phyloP scores from a whole-genome alignment of 2,113 vertebrate genomes.

The Phaethon lepturus region DNA sequence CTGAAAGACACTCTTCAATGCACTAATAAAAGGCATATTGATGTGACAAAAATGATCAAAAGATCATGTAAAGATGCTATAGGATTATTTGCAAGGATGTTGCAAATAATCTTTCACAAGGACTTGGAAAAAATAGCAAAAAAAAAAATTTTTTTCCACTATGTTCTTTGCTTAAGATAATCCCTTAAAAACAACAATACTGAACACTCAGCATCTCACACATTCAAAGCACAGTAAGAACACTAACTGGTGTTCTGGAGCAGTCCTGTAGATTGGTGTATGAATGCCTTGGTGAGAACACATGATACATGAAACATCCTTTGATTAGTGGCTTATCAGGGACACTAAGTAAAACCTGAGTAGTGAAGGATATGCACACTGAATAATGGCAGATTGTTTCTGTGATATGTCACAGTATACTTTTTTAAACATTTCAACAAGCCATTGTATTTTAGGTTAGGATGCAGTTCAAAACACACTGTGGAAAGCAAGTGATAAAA shows the following conservation, averaged over 20 bases:
- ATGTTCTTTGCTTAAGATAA: not conserved
- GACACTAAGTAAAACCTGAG: not conserved
- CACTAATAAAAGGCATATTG: conserved; percentile 43
- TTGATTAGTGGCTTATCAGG: not conserved
- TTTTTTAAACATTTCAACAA: not conserved
- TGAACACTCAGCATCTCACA: not conserved
- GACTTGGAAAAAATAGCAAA: not conserved
- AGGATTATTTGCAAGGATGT: not conserved
- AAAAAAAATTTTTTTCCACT: not conserved
- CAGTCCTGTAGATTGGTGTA: not conserved
- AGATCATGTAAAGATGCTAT: not conserved
- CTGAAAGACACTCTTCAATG: conserved; percentile 34
- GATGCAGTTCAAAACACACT: not conserved
- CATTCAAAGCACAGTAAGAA: not conserved
- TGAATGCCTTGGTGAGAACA: not conserved
- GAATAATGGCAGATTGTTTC: not conserved
- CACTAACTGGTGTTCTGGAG: not conserved
- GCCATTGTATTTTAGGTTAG: not conserved
- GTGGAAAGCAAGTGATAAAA: not conserved
- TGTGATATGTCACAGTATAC: accelerated
- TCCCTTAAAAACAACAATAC: not conserved
- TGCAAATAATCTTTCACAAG: not conserved
- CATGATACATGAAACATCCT: not conserved
- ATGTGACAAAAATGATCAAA: conserved; percentile 28
- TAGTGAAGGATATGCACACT: not conserved